Percentiles rank a stretch among this genome's conserved stretches.
Conservation (phyloP, 2,797 vertebrate genomes). For the Rhabdomys pumilio region DNA sequence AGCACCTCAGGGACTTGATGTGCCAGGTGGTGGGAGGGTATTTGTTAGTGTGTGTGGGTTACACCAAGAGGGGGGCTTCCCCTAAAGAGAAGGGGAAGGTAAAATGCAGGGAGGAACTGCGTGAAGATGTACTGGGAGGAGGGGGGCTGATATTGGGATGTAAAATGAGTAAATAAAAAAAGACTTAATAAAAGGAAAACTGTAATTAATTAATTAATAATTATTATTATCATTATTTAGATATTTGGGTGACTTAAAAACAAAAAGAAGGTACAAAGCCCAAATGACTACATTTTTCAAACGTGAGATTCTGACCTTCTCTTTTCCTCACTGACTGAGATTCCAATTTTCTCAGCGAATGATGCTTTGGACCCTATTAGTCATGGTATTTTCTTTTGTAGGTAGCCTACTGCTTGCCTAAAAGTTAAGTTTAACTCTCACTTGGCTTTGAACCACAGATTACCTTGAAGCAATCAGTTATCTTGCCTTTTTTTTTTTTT, state of each 20-base stretch:
- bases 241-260: neutral
- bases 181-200: neutral
- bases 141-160: neutral
- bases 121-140: neutral
- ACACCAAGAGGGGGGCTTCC: neutral
- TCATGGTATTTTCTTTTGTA: constrained; percentile 54
- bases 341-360: neutral
- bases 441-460: constrained; percentile 37
- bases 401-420: neutral
- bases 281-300: neutral
- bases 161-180: neutral
- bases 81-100: neutral
- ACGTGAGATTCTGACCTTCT: neutral
- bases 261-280: neutral
- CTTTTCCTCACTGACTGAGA: constrained; percentile 3
- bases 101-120: neutral
- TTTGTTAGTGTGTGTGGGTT: neutral
- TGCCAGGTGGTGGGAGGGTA: neutral
- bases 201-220: neutral
- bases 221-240: neutral
- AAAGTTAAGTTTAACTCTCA: neutral
- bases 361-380: neutral
- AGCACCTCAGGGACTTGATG: neutral
- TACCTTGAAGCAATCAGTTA: neutral
- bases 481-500: neutral